Percentiles rank a stretch among this genome's conserved stretches.
Conservation (phyloP, 2,113 vertebrate genomes). For the western clawed frog (Xenopus tropicalis) region UCB_Xtro_10.0 CM004447.2:130243501-130244000, state of each 20-base stretch:
- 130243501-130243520: not conserved
- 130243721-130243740: slow-evolving; percentile 33
- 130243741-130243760: slow-evolving; percentile 27
- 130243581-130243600: slow-evolving; percentile 27
- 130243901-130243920: too few relatives aligned
- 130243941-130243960: too few relatives aligned
- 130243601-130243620: slow-evolving; percentile 34
- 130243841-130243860: too few relatives aligned
- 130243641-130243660: slow-evolving; percentile 35
- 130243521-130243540: not conserved
- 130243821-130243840: too few relatives aligned
- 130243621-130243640: slow-evolving; percentile 39
- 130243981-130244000: too few relatives aligned
- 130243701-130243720: slow-evolving; percentile 45
- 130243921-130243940: too few relatives aligned
- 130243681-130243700: slow-evolving; percentile 40
- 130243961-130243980: too few relatives aligned
- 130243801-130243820: not conserved
- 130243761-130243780: slow-evolving; percentile 11
- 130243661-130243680: slow-evolving; percentile 44
- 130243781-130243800: not conserved
- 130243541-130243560: not conserved
- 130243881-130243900: too few relatives aligned
- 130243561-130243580: slow-evolving; percentile 23
- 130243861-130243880: too few relatives aligned